A percentile compares a stretch with the other conserved stretches of the same genome.
Conservation (phyloP, 2,113 vertebrate species). For the Silurus asotus region DNA sequence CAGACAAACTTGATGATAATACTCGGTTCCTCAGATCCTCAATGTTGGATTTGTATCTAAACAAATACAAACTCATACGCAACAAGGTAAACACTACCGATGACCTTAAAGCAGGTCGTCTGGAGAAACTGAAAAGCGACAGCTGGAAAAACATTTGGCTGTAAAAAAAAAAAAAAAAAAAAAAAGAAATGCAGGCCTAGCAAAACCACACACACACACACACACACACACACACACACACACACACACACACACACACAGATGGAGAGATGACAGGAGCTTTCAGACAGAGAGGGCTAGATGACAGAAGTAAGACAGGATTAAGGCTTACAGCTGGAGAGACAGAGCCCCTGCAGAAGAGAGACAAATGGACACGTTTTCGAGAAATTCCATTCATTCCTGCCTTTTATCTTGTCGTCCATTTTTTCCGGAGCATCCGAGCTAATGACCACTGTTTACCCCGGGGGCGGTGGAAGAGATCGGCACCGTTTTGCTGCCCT, state of each 20-base stretch:
- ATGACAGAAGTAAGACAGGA: background rate
- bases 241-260: background rate
- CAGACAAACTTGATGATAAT: too few relatives aligned
- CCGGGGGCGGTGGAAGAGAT: conserved; percentile 51
- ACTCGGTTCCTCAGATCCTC: background rate
- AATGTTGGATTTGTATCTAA: background rate
- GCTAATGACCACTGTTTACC: conserved; percentile 48
- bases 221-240: background rate
- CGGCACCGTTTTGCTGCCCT: conserved; percentile 36
- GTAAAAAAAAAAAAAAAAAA: background rate
- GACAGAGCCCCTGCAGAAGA: background rate
- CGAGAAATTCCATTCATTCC: conserved; percentile 68
- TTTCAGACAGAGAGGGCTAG: background rate
- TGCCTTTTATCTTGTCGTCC: conserved; percentile 50
- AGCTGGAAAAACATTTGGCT: conserved; percentile 13
- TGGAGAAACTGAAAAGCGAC: background rate
- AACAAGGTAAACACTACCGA: background rate
- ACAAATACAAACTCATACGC: too few relatives aligned
- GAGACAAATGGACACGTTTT: conserved; percentile 41
- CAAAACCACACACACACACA: background rate
- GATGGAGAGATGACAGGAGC: conserved; percentile 13
- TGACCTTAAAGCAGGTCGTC: background rate
- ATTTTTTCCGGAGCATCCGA: conserved; percentile 49
- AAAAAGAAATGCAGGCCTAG: background rate
- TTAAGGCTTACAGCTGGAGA: conserved; percentile 5